Percentiles rank a stretch among this genome's conserved stretches.
phyloP scores from a whole-genome alignment of 2,888 invertebrate genomes.

The Lysandra bellargus region DNA sequence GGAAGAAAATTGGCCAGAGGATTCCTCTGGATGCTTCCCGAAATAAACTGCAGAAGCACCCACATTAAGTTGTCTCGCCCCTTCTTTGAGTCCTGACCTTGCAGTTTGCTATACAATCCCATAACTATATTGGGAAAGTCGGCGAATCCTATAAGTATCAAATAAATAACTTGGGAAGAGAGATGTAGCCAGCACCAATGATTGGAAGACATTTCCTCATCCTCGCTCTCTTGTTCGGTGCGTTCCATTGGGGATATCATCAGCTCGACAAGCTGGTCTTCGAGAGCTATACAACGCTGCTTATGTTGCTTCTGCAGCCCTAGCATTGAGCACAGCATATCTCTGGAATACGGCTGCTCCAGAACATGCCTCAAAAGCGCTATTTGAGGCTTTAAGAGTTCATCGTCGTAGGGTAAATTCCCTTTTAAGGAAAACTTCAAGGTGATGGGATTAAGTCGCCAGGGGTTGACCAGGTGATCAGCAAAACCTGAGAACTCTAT shows the following conservation, averaged over 20 bases:
- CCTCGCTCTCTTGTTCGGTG: conserved; percentile 85
- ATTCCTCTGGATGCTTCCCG: conserved; percentile 97
- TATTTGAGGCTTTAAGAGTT: conserved; percentile 93
- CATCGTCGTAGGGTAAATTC: conserved; percentile 93
- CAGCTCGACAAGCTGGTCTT: conserved; percentile 95
- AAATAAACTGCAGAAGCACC: conserved; percentile 97
- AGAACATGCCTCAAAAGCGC: conserved; percentile 92
- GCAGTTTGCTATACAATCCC: conserved; percentile 91
- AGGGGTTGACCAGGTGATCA: conserved; percentile 93
- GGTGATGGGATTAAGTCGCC: conserved; percentile 94
- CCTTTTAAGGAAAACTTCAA: conserved; percentile 82
- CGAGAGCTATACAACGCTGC: conserved; percentile 91
- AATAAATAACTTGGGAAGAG: conserved; percentile 96
- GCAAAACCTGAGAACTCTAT: conserved; percentile 96
- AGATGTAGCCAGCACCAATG: conserved; percentile 96
- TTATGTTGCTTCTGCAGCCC: conserved; percentile 96
- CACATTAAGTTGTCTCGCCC: conserved; percentile 99
- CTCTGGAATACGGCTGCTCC: conserved; percentile 96
- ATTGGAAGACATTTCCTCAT: conserved; percentile 82
- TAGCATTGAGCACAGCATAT: conserved; percentile 97
- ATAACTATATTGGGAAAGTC: conserved; percentile 95
- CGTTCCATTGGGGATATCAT: conserved; percentile 95
- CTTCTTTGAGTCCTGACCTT: conserved; percentile 89
- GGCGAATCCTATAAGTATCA: conserved; percentile 96
- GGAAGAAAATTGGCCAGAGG: conserved; percentile 93